Conservation (phyloP, 1,140 invertebrate genomes). For the Drosophila hydei region DNA sequence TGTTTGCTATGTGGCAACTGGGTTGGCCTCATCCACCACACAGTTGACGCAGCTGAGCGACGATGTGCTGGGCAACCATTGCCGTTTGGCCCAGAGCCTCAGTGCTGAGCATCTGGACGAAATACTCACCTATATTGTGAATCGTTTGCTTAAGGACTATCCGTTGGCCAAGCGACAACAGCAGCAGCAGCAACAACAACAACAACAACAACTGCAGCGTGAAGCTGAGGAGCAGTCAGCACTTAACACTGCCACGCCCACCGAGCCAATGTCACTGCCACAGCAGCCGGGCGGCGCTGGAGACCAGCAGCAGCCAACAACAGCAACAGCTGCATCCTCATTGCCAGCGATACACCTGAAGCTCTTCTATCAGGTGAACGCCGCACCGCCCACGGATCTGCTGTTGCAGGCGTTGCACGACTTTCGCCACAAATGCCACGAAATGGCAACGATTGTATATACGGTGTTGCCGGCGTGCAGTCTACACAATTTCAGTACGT, state of each 20-base stretch:
- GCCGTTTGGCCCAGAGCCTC: slow-evolving; percentile 85
- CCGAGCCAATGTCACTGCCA: slow-evolving; percentile 11
- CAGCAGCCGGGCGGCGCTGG: slow-evolving; percentile 36
- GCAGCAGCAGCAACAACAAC: slow-evolving; percentile 18
- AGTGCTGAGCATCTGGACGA: slow-evolving; percentile 87
- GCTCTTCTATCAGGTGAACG: slow-evolving; percentile 90
- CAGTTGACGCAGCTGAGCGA: slow-evolving; percentile 86
- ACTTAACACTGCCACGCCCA: slow-evolving; percentile 19
- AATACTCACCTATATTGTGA: slow-evolving; percentile 89
- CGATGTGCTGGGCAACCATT: slow-evolving; percentile 86
- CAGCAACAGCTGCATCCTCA: slow-evolving; percentile 1
- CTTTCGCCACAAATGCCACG: slow-evolving; percentile 84
- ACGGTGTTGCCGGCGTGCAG: slow-evolving; percentile 91
- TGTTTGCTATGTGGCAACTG: slow-evolving; percentile 91
- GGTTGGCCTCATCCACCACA: slow-evolving; percentile 87
- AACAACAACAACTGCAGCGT: slow-evolving; percentile 12
- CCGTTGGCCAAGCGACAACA: slow-evolving; percentile 64
- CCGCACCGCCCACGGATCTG: slow-evolving; percentile 85
- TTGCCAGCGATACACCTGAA: slow-evolving; percentile 88
- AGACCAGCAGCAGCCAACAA: slow-evolving; percentile 33
- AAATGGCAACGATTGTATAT: slow-evolving; percentile 86
- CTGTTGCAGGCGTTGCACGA: slow-evolving; percentile 85
- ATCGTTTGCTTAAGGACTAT: slow-evolving; percentile 89
- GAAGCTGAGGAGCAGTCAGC: slow-evolving; percentile 22
- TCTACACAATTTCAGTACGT: slow-evolving; percentile 90